phyloP scores from a whole-genome alignment of 1,140 invertebrate species.

The Cotesia chilonis region DNA sequence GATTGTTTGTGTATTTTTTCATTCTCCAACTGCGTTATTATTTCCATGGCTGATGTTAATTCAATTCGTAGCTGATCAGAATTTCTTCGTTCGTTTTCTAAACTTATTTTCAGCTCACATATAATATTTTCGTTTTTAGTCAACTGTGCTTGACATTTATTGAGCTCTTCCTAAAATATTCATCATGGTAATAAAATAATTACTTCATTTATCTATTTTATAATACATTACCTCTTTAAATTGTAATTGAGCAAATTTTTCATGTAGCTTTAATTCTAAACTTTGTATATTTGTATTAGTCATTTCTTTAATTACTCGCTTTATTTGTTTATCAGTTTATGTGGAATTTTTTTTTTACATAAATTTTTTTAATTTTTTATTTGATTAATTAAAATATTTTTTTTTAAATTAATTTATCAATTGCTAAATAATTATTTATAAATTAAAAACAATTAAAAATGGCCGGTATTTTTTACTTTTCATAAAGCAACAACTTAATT shows the following conservation, averaged over 20 bases:
- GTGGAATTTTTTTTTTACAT: too few species aligned
- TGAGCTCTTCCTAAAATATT: conserved; percentile 42
- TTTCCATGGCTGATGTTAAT: conserved; percentile 42
- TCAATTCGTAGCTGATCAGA: conserved; percentile 47
- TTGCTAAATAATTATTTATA: too few species aligned
- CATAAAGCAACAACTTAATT: too few species aligned
- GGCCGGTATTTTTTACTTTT: too few species aligned
- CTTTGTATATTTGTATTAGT: conserved; percentile 36
- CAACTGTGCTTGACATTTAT: conserved; percentile 48
- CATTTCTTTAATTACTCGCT: too few species aligned
- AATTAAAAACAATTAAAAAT: too few species aligned
- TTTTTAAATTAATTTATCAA: too few species aligned
- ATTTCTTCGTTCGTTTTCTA: conserved; percentile 50
- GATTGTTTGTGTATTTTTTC: conserved; percentile 49
- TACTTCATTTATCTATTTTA: conserved; percentile 9
- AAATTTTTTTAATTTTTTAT: too few species aligned
- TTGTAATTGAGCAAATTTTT: conserved; percentile 48
- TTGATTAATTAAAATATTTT: too few species aligned
- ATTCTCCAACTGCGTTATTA: conserved; percentile 47
- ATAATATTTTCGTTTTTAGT: conserved; percentile 43
- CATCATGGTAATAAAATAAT: conserved; percentile 11
- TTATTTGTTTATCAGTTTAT: too few species aligned
- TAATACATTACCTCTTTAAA: conserved; percentile 42
- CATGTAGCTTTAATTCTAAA: conserved; percentile 46
- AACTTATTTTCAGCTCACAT: conserved; percentile 41